Percentiles rank a stretch among this genome's conserved stretches.
These are phyloP conservation scores for Hanleya hanleyi DNA, from an alignment of 2,888 invertebrate genomes.

Conservation along the genomic window DNA sequence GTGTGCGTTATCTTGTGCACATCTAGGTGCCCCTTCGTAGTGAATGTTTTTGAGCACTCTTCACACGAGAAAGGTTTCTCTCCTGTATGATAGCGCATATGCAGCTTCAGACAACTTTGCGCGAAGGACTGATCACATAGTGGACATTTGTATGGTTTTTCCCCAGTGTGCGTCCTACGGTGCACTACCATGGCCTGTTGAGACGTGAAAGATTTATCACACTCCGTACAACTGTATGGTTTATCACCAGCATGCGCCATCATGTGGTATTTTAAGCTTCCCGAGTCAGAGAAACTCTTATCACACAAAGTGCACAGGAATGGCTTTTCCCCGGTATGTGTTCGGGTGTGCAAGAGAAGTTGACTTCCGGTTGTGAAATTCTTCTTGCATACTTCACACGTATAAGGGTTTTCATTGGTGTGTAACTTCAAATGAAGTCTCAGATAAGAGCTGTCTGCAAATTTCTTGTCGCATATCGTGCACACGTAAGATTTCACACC, in stretches of 20 bases:
- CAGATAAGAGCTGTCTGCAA: background rate
- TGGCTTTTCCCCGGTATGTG: slow-evolving; percentile 46
- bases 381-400: slow-evolving; percentile 41
- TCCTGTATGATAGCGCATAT: slow-evolving; percentile 39
- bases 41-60: slow-evolving; percentile 41
- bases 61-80: slow-evolving; percentile 42
- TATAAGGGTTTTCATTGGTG: slow-evolving; percentile 38
- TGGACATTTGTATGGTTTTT: slow-evolving; percentile 29
- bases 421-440: slow-evolving; percentile 37
- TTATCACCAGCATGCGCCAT: slow-evolving; percentile 38
- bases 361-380: slow-evolving; percentile 40
- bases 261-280: slow-evolving; percentile 43
- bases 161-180: slow-evolving; percentile 12
- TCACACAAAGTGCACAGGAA: slow-evolving; percentile 43
- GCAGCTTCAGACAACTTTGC: slow-evolving; percentile 37
- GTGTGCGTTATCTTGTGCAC: slow-evolving; percentile 32
- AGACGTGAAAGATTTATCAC: background rate
- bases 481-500: background rate
- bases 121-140: slow-evolving; percentile 38
- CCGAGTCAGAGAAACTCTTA: slow-evolving; percentile 43
- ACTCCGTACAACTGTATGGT: slow-evolving; percentile 40
- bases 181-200: background rate
- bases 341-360: slow-evolving; percentile 39
- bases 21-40: slow-evolving; percentile 31
- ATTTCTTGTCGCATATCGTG: background rate